These are phyloP conservation scores for Colius striatus DNA, from an alignment of 2,113 vertebrate genomes.

Conservation along the genomic window DNA sequence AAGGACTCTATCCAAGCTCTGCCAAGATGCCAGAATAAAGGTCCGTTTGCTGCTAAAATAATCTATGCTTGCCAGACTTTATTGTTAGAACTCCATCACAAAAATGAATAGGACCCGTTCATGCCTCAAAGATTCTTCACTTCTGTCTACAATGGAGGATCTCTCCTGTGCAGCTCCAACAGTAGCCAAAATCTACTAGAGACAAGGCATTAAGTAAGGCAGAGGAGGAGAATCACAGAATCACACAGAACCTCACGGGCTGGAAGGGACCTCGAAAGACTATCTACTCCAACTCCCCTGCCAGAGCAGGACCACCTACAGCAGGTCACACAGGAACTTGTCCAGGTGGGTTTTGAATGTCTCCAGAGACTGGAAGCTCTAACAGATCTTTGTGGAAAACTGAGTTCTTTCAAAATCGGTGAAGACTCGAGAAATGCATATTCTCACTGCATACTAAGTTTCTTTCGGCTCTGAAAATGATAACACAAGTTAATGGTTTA, in stretches of 20 bases:
- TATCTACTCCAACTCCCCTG: too few species aligned
- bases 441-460: not conserved
- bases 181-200: not conserved
- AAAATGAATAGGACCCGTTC: conserved; percentile 33
- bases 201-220: not conserved
- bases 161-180: not conserved
- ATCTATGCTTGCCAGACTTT: conserved; percentile 15
- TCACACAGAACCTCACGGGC: too few species aligned
- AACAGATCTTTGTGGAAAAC: not conserved
- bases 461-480: not conserved
- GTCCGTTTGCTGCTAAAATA: conserved; percentile 40
- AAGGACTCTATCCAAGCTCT: conserved; percentile 58
- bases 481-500: not conserved
- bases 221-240: not conserved
- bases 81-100: conserved; percentile 46
- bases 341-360: too few species aligned
- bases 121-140: not conserved
- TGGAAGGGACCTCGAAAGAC: too few species aligned
- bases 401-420: not conserved
- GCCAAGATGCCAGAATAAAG: conserved; percentile 46
- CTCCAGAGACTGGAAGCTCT: not conserved
- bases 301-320: too few species aligned
- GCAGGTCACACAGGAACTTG: too few species aligned
- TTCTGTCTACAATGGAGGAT: not conserved
- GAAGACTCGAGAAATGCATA: not conserved